Evolutionary conservation across 2,113 vertebrate genomes (phyloP), one percentile per base, ranked within the genome.

Genomic region (Dinomys branickii): DNA sequence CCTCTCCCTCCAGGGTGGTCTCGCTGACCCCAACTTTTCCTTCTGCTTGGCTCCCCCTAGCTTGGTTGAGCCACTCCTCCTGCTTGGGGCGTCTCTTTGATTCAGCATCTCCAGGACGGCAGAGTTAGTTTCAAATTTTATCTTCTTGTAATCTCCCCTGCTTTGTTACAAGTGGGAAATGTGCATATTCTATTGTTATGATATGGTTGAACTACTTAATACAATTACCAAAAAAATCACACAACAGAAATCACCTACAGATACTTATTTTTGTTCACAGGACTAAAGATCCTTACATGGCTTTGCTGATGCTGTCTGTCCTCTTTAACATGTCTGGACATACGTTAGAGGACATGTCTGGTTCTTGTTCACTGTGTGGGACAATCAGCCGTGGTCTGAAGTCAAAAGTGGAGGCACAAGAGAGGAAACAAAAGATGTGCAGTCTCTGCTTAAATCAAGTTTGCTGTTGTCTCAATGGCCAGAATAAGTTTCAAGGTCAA

Each of bases 31-130:
- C 14, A 30, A 38, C 22, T 19, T 3, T 67, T 59, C 7, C 44
- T 58, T 20, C 13, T 22, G 7, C 1, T 6, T 67, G 17, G 3
- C 1, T 12, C 26, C 2, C 3, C 3, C 3, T 10, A 12, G 7
- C 17, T 38, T 56, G 24, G 22, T 1, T 83, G 67, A 38, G 28
- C 24, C 38, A 4, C 6, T 35, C 3, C 44, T 63, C 12, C 33
- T 52, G 7, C 33, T 47, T 26, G 41, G 33, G 11, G 1, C 1
- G 2, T 38, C n/a, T n/a, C 47, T 94, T 89, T 19, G 56, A 47
- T 1, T 30, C 35, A 33, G 12, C 17, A 61, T 30, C 6, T 7
- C 6, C 17, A 54, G 12, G 16, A 75, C 20, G 83, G 10, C 38
- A 90, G 56, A 84, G n/a, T 20, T 56, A n/a, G 1, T 33, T 80